phyloP scores from a whole-genome alignment of 2,888 invertebrate genomes.

The Deroplatys truncata region DNA sequence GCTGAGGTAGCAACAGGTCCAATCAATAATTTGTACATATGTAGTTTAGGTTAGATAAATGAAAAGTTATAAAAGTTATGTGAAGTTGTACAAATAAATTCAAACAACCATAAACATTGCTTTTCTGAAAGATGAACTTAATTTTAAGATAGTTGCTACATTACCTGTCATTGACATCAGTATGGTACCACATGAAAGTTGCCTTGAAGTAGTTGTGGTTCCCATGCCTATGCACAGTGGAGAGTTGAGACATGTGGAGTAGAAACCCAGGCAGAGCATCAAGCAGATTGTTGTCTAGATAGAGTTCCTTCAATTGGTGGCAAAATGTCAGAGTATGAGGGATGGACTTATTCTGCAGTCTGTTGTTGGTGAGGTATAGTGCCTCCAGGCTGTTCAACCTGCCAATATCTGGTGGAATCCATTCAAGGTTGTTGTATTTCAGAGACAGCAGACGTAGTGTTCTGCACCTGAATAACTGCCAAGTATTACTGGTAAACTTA shows the following conservation, averaged over 20 bases:
- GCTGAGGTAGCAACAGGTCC: no score
- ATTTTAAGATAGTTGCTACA: no score
- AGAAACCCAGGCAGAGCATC: constrained; percentile 48
- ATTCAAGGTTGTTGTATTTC: constrained; percentile 45
- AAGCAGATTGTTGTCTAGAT: constrained; percentile 46
- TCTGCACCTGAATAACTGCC: constrained; percentile 45
- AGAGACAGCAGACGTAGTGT: constrained; percentile 44
- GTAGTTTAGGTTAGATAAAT: no score
- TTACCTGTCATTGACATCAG: constrained; percentile 45
- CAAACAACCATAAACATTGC: no score
- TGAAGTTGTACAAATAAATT: no score
- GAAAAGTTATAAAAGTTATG: no score
- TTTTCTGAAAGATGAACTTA: no score
- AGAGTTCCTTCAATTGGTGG: constrained; percentile 40
- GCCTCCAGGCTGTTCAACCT: constrained; percentile 43
- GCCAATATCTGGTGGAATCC: constrained; percentile 46
- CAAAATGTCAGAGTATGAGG: constrained; percentile 47
- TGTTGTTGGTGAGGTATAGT: constrained; percentile 46
- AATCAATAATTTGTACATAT: no score
- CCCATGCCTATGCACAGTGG: constrained; percentile 48
- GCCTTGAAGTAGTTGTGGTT: constrained; percentile 50
- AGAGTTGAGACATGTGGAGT: constrained; percentile 42
- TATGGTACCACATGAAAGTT: constrained; percentile 50
- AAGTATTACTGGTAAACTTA: constrained; percentile 17
- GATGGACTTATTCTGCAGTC: constrained; percentile 45